These are phyloP conservation scores for Hypanus sabinus DNA, from an alignment of 2,113 vertebrate species.

Conservation along the genomic window DNA sequence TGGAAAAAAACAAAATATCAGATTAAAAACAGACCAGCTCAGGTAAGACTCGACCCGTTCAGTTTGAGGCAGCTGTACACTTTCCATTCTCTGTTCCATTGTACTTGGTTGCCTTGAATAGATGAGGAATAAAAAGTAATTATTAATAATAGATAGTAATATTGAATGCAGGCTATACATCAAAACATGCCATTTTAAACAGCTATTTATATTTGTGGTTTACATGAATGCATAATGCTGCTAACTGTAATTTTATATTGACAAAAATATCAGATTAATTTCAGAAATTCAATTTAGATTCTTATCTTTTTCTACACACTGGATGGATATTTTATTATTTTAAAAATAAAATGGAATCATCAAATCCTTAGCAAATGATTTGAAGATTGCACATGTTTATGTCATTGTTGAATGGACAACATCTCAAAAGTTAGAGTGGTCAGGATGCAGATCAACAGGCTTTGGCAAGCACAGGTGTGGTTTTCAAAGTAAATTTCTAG, in stretches of 20 bases:
- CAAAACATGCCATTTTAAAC: neutral
- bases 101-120: neutral
- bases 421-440: neutral
- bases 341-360: neutral
- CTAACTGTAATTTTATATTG: neutral
- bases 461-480: no score
- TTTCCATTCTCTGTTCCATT: neutral
- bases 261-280: neutral
- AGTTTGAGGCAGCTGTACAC: neutral
- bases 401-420: neutral
- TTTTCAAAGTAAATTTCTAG: no score
- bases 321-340: neutral
- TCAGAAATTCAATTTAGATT: neutral
- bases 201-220: neutral
- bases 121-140: neutral
- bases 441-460: no score
- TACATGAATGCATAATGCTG: neutral
- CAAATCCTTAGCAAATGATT: neutral
- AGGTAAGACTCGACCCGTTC: neutral
- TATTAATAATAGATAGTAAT: neutral
- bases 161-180: neutral
- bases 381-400: neutral
- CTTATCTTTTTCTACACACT: neutral
- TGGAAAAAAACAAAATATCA: constrained; percentile 19
- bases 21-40: constrained; percentile 29